Percentiles rank a stretch among this genome's conserved stretches.
phyloP scores from a whole-genome alignment of 2,888 invertebrate species.

The Carpatolechia fugitivella region DNA sequence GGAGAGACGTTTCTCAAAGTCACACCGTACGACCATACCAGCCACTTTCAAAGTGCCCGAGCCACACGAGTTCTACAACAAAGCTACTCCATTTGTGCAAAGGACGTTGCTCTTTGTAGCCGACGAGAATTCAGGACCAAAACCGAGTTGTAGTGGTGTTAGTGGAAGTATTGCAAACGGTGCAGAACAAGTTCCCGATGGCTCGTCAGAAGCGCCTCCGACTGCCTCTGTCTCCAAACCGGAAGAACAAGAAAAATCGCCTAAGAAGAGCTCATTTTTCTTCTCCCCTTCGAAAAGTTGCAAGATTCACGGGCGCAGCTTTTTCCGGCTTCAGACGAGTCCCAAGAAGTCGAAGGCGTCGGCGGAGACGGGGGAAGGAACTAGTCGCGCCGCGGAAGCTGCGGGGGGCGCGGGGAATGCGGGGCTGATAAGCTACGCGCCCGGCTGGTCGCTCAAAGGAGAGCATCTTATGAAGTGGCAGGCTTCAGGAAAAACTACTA shows the following conservation, averaged over 20 bases:
- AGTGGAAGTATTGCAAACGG: constrained; percentile 27
- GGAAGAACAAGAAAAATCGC: constrained; percentile 72
- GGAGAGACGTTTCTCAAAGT: constrained; percentile 72
- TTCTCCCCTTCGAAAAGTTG: constrained; percentile 75
- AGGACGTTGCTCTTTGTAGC: constrained; percentile 70
- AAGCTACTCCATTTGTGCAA: constrained; percentile 75
- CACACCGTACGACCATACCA: constrained; percentile 70
- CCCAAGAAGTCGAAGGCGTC: constrained; percentile 73
- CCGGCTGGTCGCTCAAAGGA: constrained; percentile 81
- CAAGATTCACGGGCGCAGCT: constrained; percentile 70
- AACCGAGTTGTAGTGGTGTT: constrained; percentile 41
- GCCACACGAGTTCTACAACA: constrained; percentile 71
- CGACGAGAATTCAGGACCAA: constrained; percentile 68
- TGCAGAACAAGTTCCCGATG: constrained; percentile 40
- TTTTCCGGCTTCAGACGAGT: constrained; percentile 75
- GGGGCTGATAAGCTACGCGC: constrained; percentile 81
- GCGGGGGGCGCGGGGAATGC: constrained; percentile 41
- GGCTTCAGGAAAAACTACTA: constrained; percentile 78
- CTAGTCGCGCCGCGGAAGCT: constrained; percentile 35
- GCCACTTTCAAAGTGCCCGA: constrained; percentile 71
- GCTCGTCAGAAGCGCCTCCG: constrained; percentile 39
- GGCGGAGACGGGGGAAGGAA: constrained; percentile 39
- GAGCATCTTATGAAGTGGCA: constrained; percentile 82
- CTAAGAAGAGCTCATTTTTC: constrained; percentile 75
- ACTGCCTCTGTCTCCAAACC: constrained; percentile 55